These are phyloP conservation scores for Proales similis DNA, from an alignment of 1,140 invertebrate genomes.

Conservation along the genomic window DNA sequence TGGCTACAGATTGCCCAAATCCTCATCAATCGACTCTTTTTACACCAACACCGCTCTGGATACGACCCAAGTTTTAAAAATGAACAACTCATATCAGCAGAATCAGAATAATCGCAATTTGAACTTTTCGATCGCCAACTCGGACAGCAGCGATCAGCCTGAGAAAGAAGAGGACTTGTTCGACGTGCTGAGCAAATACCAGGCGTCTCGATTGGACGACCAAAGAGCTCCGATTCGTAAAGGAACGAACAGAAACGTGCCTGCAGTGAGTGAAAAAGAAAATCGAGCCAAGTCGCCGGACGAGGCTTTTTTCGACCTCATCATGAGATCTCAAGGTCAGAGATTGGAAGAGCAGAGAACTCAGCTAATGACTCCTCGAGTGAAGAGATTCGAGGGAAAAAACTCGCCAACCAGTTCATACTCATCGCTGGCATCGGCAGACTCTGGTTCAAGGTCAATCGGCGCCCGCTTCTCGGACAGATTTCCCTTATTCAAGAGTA, in stretches of 20 bases:
- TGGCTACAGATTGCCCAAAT: constrained; percentile 2
- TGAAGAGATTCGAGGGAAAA: too few species aligned
- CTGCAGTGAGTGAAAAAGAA: background rate
- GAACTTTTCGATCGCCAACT: constrained; percentile 34
- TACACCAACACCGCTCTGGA: constrained; percentile 12
- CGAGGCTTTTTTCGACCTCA: constrained; percentile 88
- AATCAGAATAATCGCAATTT: constrained; percentile 13
- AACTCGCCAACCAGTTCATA: background rate
- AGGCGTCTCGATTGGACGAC: constrained; percentile 23
- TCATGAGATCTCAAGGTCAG: constrained; percentile 82
- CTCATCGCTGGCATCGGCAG: background rate
- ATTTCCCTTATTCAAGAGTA: background rate
- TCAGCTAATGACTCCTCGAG: constrained; percentile 40
- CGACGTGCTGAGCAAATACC: constrained; percentile 5
- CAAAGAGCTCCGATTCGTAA: constrained; percentile 17
- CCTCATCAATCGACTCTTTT: constrained; percentile 28
- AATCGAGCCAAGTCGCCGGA: constrained; percentile 55
- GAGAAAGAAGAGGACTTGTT: constrained; percentile 1
- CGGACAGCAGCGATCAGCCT: constrained; percentile 5
- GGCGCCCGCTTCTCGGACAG: background rate
- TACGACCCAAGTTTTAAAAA: background rate
- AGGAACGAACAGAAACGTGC: too few species aligned
- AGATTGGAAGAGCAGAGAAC: constrained; percentile 57
- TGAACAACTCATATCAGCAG: background rate
- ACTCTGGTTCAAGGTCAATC: background rate